phyloP scores from a whole-genome alignment of 2,888 invertebrate genomes.

The Drosophila anomelani region DNA sequence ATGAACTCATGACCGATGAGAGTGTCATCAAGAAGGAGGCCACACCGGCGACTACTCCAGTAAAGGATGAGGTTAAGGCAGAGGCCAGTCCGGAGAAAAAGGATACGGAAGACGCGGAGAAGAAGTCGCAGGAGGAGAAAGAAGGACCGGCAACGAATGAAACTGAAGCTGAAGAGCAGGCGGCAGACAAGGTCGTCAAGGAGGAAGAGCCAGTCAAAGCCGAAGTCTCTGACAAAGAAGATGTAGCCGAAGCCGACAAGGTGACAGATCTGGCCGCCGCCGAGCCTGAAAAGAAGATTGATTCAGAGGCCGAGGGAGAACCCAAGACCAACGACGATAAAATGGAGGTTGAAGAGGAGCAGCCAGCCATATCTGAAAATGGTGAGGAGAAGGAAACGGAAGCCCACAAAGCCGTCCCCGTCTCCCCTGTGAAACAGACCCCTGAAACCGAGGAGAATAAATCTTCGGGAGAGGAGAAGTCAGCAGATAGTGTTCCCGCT shows the following conservation, averaged over 20 bases:
- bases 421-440: constrained; percentile 6
- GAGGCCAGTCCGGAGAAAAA: constrained; percentile 35
- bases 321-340: constrained; percentile 74
- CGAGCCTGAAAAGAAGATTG: constrained; percentile 45
- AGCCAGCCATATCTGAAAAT: constrained; percentile 64
- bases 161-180: constrained; percentile 2
- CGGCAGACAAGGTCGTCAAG: constrained; percentile 16
- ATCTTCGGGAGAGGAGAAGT: constrained; percentile 30
- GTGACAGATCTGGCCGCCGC: background rate
- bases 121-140: constrained; percentile 41
- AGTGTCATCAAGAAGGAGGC: constrained; percentile 80
- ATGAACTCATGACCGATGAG: constrained; percentile 78
- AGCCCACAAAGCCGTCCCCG: background rate
- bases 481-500: constrained; percentile 5
- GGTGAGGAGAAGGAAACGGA: constrained; percentile 64
- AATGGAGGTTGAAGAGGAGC: constrained; percentile 67
- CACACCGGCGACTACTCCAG: constrained; percentile 40
- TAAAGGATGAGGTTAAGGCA: constrained; percentile 53
- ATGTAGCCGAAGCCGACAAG: background rate
- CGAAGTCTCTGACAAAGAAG: background rate
- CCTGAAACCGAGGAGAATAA: constrained; percentile 22
- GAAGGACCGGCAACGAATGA: constrained; percentile 35
- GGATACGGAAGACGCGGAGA: constrained; percentile 25
- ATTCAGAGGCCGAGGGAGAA: constrained; percentile 27
- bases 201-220: constrained; percentile 14